These are phyloP conservation scores for Hirtodrosophila duncani DNA, from an alignment of 2,888 invertebrate species.

Conservation along the genomic window DNA sequence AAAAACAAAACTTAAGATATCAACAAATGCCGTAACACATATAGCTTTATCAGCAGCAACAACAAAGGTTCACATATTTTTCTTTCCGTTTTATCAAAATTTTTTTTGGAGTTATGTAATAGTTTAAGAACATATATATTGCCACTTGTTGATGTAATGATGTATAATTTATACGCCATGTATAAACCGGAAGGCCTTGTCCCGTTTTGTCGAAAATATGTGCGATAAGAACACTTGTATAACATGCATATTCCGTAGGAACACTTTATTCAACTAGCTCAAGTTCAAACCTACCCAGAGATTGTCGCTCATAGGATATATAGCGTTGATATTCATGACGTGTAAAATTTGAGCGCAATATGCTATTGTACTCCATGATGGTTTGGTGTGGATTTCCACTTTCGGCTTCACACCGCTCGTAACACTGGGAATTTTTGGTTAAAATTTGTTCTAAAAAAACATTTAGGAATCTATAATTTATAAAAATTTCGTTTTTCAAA, in stretches of 20 bases:
- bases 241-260: slow-evolving; percentile 6
- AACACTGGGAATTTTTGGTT: slow-evolving; percentile 17
- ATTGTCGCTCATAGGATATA: slow-evolving; percentile 74
- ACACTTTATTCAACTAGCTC: slow-evolving; percentile 12
- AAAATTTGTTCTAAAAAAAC: slow-evolving; percentile 4
- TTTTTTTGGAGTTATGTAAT: slow-evolving; percentile 22
- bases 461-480: slow-evolving; percentile 7
- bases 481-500: not conserved
- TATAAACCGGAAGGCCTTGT: too few species aligned
- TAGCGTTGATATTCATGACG: slow-evolving; percentile 73
- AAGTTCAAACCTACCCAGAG: slow-evolving; percentile 62
- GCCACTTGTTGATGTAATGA: too few species aligned
- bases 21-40: too few species aligned
- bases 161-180: too few species aligned
- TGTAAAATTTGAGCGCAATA: slow-evolving; percentile 73
- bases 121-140: not conserved
- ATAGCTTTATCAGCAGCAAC: slow-evolving; percentile 18
- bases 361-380: slow-evolving; percentile 49
- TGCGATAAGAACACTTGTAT: slow-evolving; percentile 20
- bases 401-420: not conserved
- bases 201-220: slow-evolving; percentile 30
- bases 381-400: not conserved
- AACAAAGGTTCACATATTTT: slow-evolving; percentile 15
- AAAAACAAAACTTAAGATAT: too few species aligned
- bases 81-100: slow-evolving; percentile 24